phyloP scores from a whole-genome alignment of 2,888 invertebrate species.

The Penaeus monodon region DNA sequence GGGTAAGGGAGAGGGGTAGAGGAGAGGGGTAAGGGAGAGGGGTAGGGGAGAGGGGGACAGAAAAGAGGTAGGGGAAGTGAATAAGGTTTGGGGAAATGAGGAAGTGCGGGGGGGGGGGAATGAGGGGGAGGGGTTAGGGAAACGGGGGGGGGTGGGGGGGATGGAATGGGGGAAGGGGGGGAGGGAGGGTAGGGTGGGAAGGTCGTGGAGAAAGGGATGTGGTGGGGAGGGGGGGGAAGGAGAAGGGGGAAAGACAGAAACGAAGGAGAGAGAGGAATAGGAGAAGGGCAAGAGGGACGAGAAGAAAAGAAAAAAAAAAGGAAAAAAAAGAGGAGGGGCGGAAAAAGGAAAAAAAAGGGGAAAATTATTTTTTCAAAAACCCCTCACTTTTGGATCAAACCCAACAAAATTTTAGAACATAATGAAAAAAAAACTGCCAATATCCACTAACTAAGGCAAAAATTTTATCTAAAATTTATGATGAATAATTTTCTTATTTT shows the following conservation, averaged over 20 bases:
- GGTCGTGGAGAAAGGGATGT: neutral
- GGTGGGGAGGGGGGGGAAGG: neutral
- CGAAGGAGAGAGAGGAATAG: no score
- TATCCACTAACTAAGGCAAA: no score
- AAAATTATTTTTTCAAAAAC: no score
- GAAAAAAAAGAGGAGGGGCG: neutral
- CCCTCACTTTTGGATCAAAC: no score
- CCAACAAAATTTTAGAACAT: no score
- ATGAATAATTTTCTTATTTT: no score
- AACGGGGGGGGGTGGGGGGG: neutral
- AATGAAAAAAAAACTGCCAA: no score
- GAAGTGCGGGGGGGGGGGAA: neutral
- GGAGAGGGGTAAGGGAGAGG: neutral
- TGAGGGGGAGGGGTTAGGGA: neutral
- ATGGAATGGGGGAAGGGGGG: neutral
- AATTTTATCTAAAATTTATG: no score
- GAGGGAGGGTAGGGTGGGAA: neutral
- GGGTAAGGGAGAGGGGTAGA: neutral
- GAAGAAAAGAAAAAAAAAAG: neutral
- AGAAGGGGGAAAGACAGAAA: neutral
- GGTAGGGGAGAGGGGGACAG: neutral
- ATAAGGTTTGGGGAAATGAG: neutral
- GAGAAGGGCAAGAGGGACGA: neutral
- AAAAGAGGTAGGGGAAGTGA: neutral
- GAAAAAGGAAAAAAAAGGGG: neutral